Evolutionary conservation across 2,113 vertebrate genomes (phyloP), one percentile per base, ranked within the genome.

Genomic region (Corythoichthys haematopterus): DNA sequence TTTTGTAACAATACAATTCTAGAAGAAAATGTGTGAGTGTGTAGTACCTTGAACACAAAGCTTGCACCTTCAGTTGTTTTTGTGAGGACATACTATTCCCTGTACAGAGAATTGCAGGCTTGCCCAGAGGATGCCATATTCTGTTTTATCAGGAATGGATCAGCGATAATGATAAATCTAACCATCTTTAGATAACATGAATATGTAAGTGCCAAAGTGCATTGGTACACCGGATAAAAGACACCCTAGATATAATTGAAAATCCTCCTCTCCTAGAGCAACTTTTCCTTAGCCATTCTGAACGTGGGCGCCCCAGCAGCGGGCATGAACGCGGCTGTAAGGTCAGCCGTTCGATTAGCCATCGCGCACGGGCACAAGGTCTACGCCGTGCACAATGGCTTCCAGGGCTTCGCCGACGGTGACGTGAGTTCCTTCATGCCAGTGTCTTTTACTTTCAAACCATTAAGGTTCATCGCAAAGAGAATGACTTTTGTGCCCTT

Each of bases 221-320:
- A n/a, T n/a, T 15, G 15, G 46, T 11, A 48, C 46, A 48, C 45
- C 2, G 45, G 45, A 46, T 46, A 50, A 15, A 50, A 52, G 8
- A 55, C 4, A 15, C 2, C 2, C 57, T 12, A 6, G 0, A 37
- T 47, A 5, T n/a, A n/a, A 37, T 1, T 51, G 33, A 9, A 36
- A 46, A 64, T 67, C 28, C 0, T 69, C 36, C 57, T 71, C 37
- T 70, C 0, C 0, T 63, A 91, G 96, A 94, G 88, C 75, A 92
- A 89, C 50, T 93, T 93, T 85, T 91, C 92, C 59, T 1, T 99
- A 77, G 96, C 94, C 62, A 90, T 99, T 68, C 88, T 99, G 84
- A 98, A 98, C 0, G 95, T 98, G 74, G 97, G 96, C 0, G 97
- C 97, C 2, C 97, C 97, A 0, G 95, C 96, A 0, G 93, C 93